Evolutionary conservation across 1,140 invertebrate genomes (phyloP).

Genomic region (Caenorhabditis latens): DNA sequence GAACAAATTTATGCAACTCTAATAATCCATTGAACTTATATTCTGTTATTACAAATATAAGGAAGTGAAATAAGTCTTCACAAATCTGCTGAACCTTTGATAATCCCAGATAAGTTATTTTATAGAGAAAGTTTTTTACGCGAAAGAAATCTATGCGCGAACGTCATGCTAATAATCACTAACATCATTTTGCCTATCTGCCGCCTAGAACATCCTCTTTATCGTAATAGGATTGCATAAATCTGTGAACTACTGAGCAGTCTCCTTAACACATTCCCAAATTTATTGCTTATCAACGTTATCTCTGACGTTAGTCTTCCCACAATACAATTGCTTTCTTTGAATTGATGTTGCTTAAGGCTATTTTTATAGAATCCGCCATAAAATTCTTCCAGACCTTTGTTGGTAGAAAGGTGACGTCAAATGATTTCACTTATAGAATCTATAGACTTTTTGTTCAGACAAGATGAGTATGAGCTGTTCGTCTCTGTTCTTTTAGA

Average conservation of each 20-base stretch:
- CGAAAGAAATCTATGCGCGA: background rate
- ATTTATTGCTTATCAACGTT: background rate
- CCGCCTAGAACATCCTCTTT: background rate
- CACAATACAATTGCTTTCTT: background rate
- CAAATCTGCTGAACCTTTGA: constrained; percentile 17
- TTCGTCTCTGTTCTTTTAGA: background rate
- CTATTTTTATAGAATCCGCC: too few relatives aligned
- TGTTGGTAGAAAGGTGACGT: too few relatives aligned
- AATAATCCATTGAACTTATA: background rate
- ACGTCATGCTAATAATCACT: constrained; percentile 9
- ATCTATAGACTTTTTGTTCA: too few relatives aligned
- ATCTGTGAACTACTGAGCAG: constrained; percentile 12
- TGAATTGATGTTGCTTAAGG: background rate
- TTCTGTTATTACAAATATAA: background rate
- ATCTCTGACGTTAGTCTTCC: constrained; percentile 11
- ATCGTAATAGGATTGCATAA: constrained; percentile 32
- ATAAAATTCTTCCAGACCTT: too few relatives aligned
- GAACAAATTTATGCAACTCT: too few relatives aligned
- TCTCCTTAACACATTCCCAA: background rate
- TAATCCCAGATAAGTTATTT: constrained; percentile 6
- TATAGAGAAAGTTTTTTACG: background rate
- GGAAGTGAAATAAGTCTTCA: constrained; percentile 1
- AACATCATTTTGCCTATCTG: background rate
- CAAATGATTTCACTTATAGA: too few relatives aligned
- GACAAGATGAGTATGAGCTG: background rate